Base-by-base conservation (phyloP, 2,797 vertebrate genomes). In the Podargus strigoides region DNA sequence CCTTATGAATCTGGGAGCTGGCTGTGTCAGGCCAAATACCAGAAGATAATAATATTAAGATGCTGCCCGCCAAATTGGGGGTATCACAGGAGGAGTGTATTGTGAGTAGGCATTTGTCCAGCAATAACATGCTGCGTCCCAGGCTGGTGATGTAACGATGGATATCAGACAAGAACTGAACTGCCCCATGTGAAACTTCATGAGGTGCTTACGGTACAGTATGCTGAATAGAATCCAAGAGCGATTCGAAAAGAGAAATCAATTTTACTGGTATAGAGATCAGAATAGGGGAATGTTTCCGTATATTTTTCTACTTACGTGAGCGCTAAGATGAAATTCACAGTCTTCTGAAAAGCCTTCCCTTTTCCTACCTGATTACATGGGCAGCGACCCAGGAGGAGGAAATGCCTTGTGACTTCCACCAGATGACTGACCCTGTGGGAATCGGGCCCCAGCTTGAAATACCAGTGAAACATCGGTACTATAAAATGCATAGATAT, bases 331-430 rank as follows among this genome's bases (percentile, higher is more conserved):
- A 73, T 86, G 73, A 87, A 95, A 67, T 76, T 79, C 47, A 64
- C 1, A 28, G n/a, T 22, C 28, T 18, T 84, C 67, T 73, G 44
- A 76, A 79, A 91, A 70, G 22, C 44, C 26, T 82, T 86, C 12
- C 1, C 39, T 76, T 89, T 64, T 84, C 83, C 74, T 90, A 66
- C 92, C 87, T 90, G 85, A 63, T 93, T 68, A 88, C 60, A 66
- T 37, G 59, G 85, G 87, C 95, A 94, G 67, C 5, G 10, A 1
- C 77, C 87, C 82, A 93, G 74, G 47, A 90, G 83, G 20, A 91
- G 85, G 80, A 93, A 81, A 82, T 93, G 84, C 90, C 74, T 85
- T 75, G 77, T 86, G 83, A 94, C 80, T 95, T 89, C 85, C 89
- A 59, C 74, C 83, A 87, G 90, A 86, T 9, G 2, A 74, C 52